phyloP scores from a whole-genome alignment of 2,888 invertebrate species.

The Ceratothoa steindachneri region DNA sequence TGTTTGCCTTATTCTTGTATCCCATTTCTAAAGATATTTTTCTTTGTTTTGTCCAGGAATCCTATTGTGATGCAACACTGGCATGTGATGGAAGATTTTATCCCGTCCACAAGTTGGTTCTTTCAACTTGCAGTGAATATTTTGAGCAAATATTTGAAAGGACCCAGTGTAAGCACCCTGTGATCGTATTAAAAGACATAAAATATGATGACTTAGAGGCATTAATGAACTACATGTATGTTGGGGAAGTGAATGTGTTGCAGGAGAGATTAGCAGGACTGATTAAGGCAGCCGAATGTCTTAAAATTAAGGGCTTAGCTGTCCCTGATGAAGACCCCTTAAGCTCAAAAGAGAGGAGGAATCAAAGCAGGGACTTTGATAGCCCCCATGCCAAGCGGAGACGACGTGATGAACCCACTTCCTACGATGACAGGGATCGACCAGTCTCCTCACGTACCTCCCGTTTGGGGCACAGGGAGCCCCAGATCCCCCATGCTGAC shows the following conservation, averaged over 20 bases:
- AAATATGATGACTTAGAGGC: conserved; percentile 28
- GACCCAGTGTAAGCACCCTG: conserved; percentile 24
- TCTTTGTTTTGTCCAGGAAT: conserved; percentile 19
- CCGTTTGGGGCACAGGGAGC: too few species aligned
- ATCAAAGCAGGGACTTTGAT: conserved; percentile 6
- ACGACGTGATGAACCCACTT: conserved; percentile 16
- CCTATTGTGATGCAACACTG: conserved; percentile 20
- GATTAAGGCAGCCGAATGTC: conserved; percentile 25
- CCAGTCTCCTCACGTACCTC: too few species aligned
- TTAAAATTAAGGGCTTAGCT: conserved; percentile 27
- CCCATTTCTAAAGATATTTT: too few species aligned
- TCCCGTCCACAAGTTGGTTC: conserved; percentile 24
- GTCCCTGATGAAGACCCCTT: conserved; percentile 26
- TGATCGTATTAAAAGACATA: conserved; percentile 28
- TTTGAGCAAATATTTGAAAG: conserved; percentile 30
- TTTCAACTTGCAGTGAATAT: conserved; percentile 30
- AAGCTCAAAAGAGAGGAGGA: conserved; percentile 16
- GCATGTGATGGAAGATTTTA: conserved; percentile 27
- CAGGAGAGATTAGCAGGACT: conserved; percentile 27
- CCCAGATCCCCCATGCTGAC: too few species aligned
- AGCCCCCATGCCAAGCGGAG: conserved; percentile 24
- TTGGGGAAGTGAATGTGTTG: conserved; percentile 28
- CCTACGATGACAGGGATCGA: background rate
- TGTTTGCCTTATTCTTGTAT: too few species aligned
- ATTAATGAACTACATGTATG: conserved; percentile 28